Conservation (phyloP, 2,113 vertebrate species). For the Stigmatopora nigra region DNA sequence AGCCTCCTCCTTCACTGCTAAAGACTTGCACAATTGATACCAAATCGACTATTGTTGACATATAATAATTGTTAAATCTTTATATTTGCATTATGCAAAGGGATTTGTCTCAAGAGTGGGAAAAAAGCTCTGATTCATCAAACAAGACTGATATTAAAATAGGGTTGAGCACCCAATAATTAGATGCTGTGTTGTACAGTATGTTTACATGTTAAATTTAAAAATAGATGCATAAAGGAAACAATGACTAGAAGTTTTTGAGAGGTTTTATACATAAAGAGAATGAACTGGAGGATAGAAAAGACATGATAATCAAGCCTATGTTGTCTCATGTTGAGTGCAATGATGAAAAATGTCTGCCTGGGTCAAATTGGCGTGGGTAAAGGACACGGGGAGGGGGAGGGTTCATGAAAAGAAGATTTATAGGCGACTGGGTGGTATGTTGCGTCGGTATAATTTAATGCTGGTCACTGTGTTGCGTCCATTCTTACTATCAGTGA, state of each 20-base stretch:
- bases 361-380: constrained; percentile 19
- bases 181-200: background rate
- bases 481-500: constrained; percentile 44
- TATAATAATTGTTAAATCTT: background rate
- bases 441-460: constrained; percentile 17
- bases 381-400: constrained; percentile 27
- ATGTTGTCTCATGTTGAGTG: constrained; percentile 22
- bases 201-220: background rate
- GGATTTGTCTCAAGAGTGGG: background rate
- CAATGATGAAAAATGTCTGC: constrained; percentile 27
- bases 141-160: background rate
- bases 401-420: background rate
- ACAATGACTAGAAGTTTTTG: background rate
- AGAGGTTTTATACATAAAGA: constrained; percentile 40
- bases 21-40: constrained; percentile 4
- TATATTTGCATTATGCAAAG: background rate
- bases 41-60: background rate
- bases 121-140: background rate
- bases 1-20: background rate
- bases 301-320: constrained; percentile 22
- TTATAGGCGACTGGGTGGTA: constrained; percentile 9
- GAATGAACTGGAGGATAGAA: constrained; percentile 33
- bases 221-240: background rate
- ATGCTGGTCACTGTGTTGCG: constrained; percentile 21
- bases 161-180: background rate